Percentiles rank a stretch among this genome's conserved stretches.
Conservation (phyloP, 2,797 vertebrate species). For the Notolabrus celidotus region DNA sequence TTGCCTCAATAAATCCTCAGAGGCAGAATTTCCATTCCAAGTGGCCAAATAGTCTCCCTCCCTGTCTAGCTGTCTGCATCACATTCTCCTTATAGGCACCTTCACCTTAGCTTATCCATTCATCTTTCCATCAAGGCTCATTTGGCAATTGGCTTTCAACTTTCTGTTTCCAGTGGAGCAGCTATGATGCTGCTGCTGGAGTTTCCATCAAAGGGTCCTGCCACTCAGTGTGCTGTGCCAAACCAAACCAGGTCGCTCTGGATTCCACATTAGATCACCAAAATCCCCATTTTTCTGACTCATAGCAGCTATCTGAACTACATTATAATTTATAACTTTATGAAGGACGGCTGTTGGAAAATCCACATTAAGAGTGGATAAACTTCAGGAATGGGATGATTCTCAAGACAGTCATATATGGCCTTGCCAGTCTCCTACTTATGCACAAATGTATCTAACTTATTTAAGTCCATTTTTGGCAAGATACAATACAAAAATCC, state of each 20-base stretch:
- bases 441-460: not conserved
- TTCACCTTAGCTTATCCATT: constrained; percentile 54
- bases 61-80: constrained; percentile 40
- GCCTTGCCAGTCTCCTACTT: too few species aligned
- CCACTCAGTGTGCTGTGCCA: constrained; percentile 15
- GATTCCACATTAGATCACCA: constrained; percentile 28
- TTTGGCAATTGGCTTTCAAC: constrained; percentile 37
- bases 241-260: constrained; percentile 21
- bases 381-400: not conserved
- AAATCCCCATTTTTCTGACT: constrained; percentile 6
- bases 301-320: not conserved
- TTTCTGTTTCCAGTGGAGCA: constrained; percentile 29
- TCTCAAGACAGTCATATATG: not conserved
- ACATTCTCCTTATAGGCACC: constrained; percentile 47
- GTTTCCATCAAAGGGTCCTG: constrained; percentile 41
- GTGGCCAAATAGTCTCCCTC: constrained; percentile 67
- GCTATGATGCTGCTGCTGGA: constrained; percentile 15
- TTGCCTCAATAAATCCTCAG: constrained; percentile 76
- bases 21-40: constrained; percentile 65
- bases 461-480: too few species aligned
- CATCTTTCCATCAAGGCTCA: constrained; percentile 60
- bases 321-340: not conserved
- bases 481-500: too few species aligned
- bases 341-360: not conserved
- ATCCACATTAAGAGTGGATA: not conserved